Evolutionary conservation across 2,113 vertebrate species (phyloP).

Genomic region (Paradoxurus hermaphroditus): DNA sequence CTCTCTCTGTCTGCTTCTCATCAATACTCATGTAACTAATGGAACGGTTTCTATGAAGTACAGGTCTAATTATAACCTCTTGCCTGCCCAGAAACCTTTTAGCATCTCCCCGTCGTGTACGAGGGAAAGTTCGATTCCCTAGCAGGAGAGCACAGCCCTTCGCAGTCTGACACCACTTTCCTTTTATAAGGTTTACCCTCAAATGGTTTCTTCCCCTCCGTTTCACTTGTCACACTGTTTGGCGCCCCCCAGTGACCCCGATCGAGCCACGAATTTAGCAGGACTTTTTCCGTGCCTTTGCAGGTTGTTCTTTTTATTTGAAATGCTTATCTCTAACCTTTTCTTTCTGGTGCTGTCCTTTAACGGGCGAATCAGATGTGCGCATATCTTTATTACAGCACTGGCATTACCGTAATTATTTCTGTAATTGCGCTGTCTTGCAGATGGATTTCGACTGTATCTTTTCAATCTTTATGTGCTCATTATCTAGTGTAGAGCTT

Average conservation of each 20-base stretch:
- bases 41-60: neutral
- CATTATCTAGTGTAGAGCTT: neutral
- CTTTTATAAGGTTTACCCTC: neutral
- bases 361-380: neutral
- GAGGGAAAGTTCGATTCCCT: neutral
- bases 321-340: neutral
- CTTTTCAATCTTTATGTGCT: conserved; percentile 15
- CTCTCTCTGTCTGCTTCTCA: neutral
- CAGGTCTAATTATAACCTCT: neutral
- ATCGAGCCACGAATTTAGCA: neutral
- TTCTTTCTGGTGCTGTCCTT: neutral
- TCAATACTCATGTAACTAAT: neutral
- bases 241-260: neutral
- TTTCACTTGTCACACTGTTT: neutral
- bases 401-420: neutral
- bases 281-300: neutral
- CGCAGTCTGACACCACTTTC: neutral
- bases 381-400: neutral
- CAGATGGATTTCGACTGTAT: neutral
- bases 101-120: neutral
- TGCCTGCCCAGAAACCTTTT: neutral
- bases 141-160: neutral
- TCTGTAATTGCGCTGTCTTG: neutral
- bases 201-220: neutral
- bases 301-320: neutral